A percentile compares a stretch with the other conserved stretches of the same genome.
phyloP scores from a whole-genome alignment of 2,113 vertebrate genomes.

The Phrynosoma blainvillii region DNA sequence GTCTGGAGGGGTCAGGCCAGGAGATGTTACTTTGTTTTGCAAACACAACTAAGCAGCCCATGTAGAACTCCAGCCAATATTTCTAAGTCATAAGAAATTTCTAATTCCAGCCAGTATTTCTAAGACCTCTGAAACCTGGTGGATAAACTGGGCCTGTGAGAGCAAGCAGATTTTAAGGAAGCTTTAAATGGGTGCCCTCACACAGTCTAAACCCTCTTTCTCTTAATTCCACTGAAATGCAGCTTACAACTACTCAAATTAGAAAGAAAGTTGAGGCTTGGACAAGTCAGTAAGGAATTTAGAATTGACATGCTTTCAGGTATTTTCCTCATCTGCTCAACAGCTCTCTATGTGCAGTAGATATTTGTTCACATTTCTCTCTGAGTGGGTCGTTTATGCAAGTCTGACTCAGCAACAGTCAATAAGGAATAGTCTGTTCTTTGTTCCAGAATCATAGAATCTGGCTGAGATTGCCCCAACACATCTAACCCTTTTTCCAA shows the following conservation, averaged over 20 bases:
- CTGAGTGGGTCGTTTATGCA: constrained; percentile 5
- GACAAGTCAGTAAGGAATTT: background rate
- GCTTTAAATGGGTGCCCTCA: background rate
- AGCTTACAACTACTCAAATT: background rate
- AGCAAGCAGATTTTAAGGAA: background rate
- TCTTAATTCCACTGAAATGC: background rate
- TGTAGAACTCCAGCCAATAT: too few relatives aligned
- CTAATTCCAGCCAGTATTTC: too few relatives aligned
- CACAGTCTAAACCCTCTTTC: background rate
- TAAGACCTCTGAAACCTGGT: background rate
- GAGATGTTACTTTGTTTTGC: too few relatives aligned
- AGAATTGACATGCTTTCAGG: constrained; percentile 2
- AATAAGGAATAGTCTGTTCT: constrained; percentile 9
- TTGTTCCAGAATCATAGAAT: constrained; percentile 2
- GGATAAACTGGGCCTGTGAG: background rate
- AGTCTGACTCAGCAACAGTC: constrained; percentile 7
- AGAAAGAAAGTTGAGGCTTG: background rate
- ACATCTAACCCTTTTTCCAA: background rate
- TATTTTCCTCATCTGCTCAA: constrained; percentile 19
- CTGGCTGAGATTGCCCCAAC: background rate
- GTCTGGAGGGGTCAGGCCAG: too few relatives aligned
- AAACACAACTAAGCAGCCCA: too few relatives aligned
- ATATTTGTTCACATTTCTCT: constrained; percentile 26
- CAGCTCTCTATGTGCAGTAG: constrained; percentile 1
- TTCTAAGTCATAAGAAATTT: too few relatives aligned